A percentile compares a stretch with the other conserved stretches of the same genome.
phyloP scores from a whole-genome alignment of 2,797 vertebrate genomes.

The Nannoperca australis region DNA sequence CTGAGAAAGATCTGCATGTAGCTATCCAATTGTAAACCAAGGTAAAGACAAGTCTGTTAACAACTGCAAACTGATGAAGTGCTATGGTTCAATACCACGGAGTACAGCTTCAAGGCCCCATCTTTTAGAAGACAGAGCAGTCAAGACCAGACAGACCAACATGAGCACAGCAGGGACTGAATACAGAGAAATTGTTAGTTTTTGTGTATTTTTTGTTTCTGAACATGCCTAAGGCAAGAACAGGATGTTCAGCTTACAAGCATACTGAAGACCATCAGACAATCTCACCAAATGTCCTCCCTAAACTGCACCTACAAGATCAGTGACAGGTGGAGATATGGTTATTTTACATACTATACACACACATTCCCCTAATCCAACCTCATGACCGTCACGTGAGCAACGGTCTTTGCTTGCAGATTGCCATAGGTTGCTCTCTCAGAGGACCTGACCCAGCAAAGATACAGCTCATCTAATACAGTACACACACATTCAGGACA shows the following conservation, averaged over 20 bases:
- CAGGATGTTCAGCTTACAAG: constrained; percentile 34
- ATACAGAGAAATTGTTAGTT: constrained; percentile 20
- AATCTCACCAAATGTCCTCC: constrained; percentile 5
- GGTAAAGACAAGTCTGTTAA: constrained; percentile 14
- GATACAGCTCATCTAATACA: constrained; percentile 47
- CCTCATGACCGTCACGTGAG: constrained; percentile 24
- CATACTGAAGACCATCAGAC: constrained; percentile 23
- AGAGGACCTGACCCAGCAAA: constrained; percentile 55
- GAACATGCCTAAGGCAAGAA: constrained; percentile 50
- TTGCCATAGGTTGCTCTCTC: constrained; percentile 55
- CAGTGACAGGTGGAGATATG: neutral
- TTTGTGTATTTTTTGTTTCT: constrained; percentile 32
- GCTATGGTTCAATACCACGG: neutral
- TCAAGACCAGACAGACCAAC: constrained; percentile 31
- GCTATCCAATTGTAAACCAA: constrained; percentile 6
- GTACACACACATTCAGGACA: constrained; percentile 25
- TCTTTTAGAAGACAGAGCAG: constrained; percentile 23
- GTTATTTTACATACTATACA: neutral
- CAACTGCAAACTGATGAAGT: constrained; percentile 21
- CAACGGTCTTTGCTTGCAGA: constrained; percentile 41
- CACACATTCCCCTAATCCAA: constrained; percentile 6
- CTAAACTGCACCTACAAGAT: constrained; percentile 19
- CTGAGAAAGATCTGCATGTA: neutral
- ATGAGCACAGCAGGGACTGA: constrained; percentile 30
- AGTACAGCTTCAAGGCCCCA: constrained; percentile 18